Base-by-base conservation (phyloP, 2,888 invertebrate species). In the Dioctria linearis region DNA sequence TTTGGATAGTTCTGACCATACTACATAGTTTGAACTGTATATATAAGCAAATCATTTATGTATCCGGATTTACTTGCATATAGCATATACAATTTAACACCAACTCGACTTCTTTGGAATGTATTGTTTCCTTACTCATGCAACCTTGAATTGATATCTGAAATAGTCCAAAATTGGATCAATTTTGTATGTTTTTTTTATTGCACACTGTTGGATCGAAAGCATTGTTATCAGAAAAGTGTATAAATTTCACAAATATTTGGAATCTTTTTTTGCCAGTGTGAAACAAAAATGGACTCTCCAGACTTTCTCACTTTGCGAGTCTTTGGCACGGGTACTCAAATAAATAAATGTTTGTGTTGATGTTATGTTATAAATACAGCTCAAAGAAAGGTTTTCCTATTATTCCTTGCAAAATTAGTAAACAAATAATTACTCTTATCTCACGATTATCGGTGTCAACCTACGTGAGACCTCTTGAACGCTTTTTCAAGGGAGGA, bases 171-270 rank as follows among this genome's bases (percentile, higher is more conserved):
- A 63, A 39, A 63, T 63, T 25, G 63, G 39, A 39, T 25, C 63
- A 11, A 67, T 67, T 67, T 67, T 67, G 13, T 67, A 67, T 9
- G 46, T 67, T 67, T 67, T n/a, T 67, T 67, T 25, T 25, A 8
- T 37, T 65, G 37, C 39, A 39, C 39, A 37, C 39, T 40, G 25
- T 40, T 39, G 39, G 25, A 5, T 11, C 11, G 25, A 59, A 59
- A 13, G 11, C 59, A 46, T 46, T 46, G 46, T 46, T 46, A 57
- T 57, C 57, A 57, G 8, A 4, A 57, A 57, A 57, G n/a, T 65
- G 65, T 65, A 65, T 5, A 65, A 65, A 65, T 65, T 65, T 65
- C 11, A 39, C 39, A 9, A 65, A 65, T 37, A 65, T 4, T 8
- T 39, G 40, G 40, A 65, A 65, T 37, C 65, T 37, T 65, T 65